Evolutionary conservation across 2,797 vertebrate species (phyloP).

Genomic region (Steatocranus sp.): DNA sequence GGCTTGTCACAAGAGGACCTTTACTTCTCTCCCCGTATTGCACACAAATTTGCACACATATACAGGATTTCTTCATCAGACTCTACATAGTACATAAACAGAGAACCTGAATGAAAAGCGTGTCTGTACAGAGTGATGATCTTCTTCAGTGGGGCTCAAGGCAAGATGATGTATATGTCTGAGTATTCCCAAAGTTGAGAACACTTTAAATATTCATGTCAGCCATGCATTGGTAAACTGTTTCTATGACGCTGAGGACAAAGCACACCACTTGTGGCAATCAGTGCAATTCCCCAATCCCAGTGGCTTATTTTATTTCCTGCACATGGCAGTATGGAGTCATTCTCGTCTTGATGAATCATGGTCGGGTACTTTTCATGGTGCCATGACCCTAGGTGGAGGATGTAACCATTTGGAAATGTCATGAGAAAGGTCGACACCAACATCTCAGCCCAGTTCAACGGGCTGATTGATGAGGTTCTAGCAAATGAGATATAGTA

Average conservation of each 20-base stretch:
- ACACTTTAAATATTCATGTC: not conserved
- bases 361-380: conserved; percentile 55
- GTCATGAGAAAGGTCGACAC: conserved; percentile 73
- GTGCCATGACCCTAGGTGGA: conserved; percentile 60
- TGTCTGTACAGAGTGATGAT: conserved; percentile 9
- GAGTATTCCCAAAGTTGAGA: conserved; percentile 11
- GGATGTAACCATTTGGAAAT: conserved; percentile 69
- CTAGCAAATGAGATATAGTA: conserved; percentile 57
- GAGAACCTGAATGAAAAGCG: not conserved
- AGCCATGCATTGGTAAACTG: not conserved
- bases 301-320: conserved; percentile 15
- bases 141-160: conserved; percentile 3
- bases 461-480: conserved; percentile 72
- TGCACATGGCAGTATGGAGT: not conserved
- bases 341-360: conserved; percentile 47
- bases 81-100: not conserved
- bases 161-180: conserved; percentile 3
- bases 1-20: conserved; percentile 78
- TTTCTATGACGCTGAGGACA: not conserved
- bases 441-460: conserved; percentile 61
- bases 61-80: not conserved
- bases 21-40: conserved; percentile 66
- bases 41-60: conserved; percentile 23
- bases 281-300: conserved; percentile 16
- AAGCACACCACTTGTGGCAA: conserved; percentile 7